Conservation (phyloP, 2,113 vertebrate species). For the Ondatra zibethicus region DNA sequence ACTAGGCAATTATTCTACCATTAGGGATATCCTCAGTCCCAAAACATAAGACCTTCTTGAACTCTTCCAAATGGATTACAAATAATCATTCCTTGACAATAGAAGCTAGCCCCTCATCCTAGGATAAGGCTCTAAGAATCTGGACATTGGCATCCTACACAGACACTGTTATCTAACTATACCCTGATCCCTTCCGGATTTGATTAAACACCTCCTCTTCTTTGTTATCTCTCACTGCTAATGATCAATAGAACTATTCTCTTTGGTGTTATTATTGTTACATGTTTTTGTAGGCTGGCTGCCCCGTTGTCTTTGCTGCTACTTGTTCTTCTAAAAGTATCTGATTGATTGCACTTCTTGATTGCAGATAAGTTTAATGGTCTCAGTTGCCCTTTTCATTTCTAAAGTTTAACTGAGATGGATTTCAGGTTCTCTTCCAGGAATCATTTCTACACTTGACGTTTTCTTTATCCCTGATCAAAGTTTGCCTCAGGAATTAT, state of each 20-base stretch:
- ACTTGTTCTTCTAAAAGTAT: conserved; percentile 58
- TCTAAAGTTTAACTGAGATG: conserved; percentile 30
- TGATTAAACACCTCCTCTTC: not conserved
- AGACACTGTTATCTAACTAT: not conserved
- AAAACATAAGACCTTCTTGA: not conserved
- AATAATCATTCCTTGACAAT: not conserved
- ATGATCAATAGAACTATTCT: not conserved
- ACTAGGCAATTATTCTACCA: not conserved
- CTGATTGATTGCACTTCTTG: conserved; percentile 30
- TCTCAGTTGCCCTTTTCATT: conserved; percentile 66
- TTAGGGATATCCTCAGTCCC: not conserved
- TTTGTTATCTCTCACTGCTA: not conserved
- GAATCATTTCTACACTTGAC: not conserved
- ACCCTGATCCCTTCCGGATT: not conserved
- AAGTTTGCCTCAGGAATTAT: not conserved
- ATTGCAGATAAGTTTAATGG: conserved; percentile 1
- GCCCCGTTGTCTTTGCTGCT: not conserved
- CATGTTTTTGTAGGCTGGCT: conserved; percentile 12
- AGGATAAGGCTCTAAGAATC: not conserved
- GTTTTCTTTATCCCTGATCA: conserved; percentile 5
- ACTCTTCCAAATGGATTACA: not conserved
- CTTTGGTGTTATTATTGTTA: not conserved
- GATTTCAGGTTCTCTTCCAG: conserved; percentile 42
- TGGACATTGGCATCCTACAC: not conserved
- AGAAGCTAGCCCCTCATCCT: not conserved